Evolutionary conservation across 2,888 invertebrate species (phyloP), one percentile per base, ranked within the genome.

Genomic region (Athalia circularis): DNA sequence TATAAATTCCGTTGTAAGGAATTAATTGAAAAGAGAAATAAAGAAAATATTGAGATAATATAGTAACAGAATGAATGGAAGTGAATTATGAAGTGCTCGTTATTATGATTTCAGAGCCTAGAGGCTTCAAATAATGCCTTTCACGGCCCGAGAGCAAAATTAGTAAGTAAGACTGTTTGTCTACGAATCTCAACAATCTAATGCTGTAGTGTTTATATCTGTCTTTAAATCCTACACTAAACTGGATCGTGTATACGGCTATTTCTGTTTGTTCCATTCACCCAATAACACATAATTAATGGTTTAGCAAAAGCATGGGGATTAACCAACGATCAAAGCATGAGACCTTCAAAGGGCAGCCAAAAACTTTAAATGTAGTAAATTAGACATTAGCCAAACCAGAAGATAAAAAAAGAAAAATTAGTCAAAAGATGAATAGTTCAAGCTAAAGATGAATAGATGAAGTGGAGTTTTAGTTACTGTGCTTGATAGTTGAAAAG

Each of bases 41-140:
- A n/a, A 64, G 11, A 64, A 43, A 43, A 65, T 8, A 9, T 52
- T 47, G 72, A 59, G 70, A 57, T 47, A 59, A 47, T 54, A 43
- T 68, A 68, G 50, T 43, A 47, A 72, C 54, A 15, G 47, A 70
- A 13, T 57, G 29, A 72, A 72, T 59, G 45, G 59, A 72, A 59
- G 59, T 72, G 82, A 86, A 87, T 87, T 84, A 87, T 90, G 87
- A 90, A 87, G 88, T 87, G 89, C 86, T 90, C 88, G 86, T 90
- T 90, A 83, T 90, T 90, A 89, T 90, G 89, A 90, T 90, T 90
- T 90, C 90, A 90, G 90, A 90, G 89, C 90, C 89, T 90, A 88
- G 90, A 90, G 90, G 90, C 90, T 89, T 89, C 90, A 88, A 90
- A 90, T 90, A 90, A 90, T 89, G 90, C 90, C 90, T 90, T 89